Conservation (phyloP, 2,888 invertebrate species). For the Melinaea menophilus region DNA sequence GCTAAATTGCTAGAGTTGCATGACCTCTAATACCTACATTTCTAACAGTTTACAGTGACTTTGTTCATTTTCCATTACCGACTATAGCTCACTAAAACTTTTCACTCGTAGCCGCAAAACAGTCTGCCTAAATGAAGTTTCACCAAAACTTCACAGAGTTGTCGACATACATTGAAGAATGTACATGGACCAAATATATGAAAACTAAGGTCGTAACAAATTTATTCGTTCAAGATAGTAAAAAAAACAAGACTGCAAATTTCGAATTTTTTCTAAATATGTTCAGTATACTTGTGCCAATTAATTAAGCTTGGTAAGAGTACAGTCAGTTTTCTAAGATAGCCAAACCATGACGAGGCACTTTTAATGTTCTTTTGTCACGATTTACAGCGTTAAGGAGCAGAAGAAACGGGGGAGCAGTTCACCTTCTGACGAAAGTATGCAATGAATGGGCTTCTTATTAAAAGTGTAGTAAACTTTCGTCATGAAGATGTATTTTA, state of each 20-base stretch:
- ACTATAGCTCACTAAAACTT: no score
- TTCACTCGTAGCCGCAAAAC: no score
- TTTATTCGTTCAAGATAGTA: conserved; percentile 9
- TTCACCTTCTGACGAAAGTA: conserved; percentile 52
- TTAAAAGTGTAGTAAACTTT: conserved; percentile 69
- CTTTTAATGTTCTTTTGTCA: conserved; percentile 76
- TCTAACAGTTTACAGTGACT: no score
- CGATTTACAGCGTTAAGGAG: conserved; percentile 69
- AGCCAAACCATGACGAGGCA: conserved; percentile 64
- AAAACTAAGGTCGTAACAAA: background rate
- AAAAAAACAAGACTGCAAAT: no score
- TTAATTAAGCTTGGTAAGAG: conserved; percentile 69
- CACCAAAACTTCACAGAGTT: no score
- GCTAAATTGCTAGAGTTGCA: no score
- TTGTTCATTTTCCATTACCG: no score
- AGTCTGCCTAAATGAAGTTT: no score
- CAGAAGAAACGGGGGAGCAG: no score
- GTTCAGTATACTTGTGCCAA: conserved; percentile 47
- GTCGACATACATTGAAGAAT: conserved; percentile 22
- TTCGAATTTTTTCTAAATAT: conserved; percentile 21
- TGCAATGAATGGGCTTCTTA: conserved; percentile 70
- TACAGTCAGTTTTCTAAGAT: conserved; percentile 67
- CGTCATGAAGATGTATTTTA: conserved; percentile 55
- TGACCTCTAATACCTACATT: no score
- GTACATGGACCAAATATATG: conserved; percentile 23